Conservation (phyloP, 30 jellyfish, hydroid and myxozoan species). For the Rhopilema esculentum region DNA sequence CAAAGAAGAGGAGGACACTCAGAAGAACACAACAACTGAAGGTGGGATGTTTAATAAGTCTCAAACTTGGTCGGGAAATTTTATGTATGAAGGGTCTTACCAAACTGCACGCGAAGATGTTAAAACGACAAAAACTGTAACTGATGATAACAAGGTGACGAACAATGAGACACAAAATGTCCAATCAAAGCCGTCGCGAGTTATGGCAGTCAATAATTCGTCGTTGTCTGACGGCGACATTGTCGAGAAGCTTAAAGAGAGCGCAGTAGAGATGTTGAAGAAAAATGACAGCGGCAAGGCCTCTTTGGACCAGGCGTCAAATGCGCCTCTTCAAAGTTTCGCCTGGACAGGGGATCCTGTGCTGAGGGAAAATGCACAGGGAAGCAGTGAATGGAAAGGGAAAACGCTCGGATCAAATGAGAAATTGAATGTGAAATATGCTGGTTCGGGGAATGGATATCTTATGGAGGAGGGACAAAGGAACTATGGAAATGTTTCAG, state of each 20-base stretch:
- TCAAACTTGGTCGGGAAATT: neutral
- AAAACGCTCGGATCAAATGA: neutral
- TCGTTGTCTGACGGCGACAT: constrained; percentile 60
- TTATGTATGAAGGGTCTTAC: neutral
- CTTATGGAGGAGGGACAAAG: neutral
- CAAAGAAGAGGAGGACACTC: neutral
- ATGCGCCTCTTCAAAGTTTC: neutral
- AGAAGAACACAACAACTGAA: neutral
- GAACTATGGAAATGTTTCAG: neutral
- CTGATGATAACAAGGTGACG: neutral
- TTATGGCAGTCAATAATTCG: constrained; percentile 21
- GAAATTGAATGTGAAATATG: neutral
- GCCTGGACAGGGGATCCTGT: constrained; percentile 17
- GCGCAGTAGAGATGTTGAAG: constrained; percentile 21
- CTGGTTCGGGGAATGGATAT: neutral
- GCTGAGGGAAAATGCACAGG: constrained; percentile 13
- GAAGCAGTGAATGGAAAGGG: neutral
- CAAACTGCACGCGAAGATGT: neutral
- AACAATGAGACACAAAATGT: neutral
- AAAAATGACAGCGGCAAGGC: neutral
- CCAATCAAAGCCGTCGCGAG: neutral
- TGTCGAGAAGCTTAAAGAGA: constrained; percentile 40
- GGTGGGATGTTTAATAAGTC: neutral
- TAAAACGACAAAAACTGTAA: neutral
- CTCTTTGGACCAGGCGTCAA: neutral